Base-by-base conservation (phyloP, 2,888 invertebrate species). In the Cantharis nigra region DNA sequence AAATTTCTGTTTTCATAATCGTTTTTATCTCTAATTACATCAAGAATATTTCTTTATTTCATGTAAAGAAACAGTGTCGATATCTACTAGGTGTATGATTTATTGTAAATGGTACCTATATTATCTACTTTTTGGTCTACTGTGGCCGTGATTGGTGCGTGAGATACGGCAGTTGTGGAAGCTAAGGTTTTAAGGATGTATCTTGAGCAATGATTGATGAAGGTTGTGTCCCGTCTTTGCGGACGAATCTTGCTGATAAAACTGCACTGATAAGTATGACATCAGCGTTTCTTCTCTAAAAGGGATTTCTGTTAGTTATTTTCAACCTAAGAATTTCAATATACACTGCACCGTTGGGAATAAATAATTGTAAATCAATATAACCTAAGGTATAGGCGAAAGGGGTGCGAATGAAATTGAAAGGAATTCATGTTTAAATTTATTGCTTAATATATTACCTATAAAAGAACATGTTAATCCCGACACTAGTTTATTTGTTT, bases 171-270 rank as follows among this genome's bases (percentile, higher is more conserved):
- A 65, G 74, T 71, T 74, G 74, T 75, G 74, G 33, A 75, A 71
- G 71, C 72, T 74, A 67, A 69, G 70, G 69, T 69, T 74, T 77
- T 74, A 75, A 78, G 78, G 70, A 71, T 65, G 72, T 69, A 78
- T 75, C 28, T 30, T 70, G 70, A 72, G 72, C 71, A 77, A 79
- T 79, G 79, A 79, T 79, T 77, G 79, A 79, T 79, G 79, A 77
- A 79, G 77, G 79, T 77, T 79, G 73, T 70, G 70, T 75, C 75
- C 79, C 79, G 75, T 75, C 75, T 77, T 72, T 71, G 65, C 65
- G 65, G 75, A 77, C 69, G 73, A 78, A 75, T 78, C 70, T 67
- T 65, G 71, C 72, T 71, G 79, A 79, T 79, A 77, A 79, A 73
- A 77, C 74, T 18, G 71, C 79, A 72, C 77, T 77, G 79, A 79